A percentile compares a stretch with the other conserved stretches of the same genome.
Evolutionary conservation across 2,888 invertebrate genomes (phyloP).

Genomic region (Hydrotaea diabolus): DNA sequence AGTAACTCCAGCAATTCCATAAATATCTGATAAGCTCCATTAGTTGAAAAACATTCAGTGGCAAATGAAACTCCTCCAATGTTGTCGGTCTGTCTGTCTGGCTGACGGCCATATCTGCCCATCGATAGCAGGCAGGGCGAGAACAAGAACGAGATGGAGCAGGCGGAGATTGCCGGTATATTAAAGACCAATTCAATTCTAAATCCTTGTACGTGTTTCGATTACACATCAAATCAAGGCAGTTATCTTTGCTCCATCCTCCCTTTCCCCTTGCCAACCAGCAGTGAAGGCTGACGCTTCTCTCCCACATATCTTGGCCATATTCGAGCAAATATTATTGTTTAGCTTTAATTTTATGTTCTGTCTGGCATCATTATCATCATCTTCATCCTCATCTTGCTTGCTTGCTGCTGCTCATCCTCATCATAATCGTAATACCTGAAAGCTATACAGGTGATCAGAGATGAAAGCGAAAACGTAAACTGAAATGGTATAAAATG

Average conservation of each 20-base stretch:
- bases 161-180: conserved; percentile 15
- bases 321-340: conserved; percentile 54
- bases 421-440: conserved; percentile 36
- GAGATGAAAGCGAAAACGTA: conserved; percentile 13
- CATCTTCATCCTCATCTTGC: not conserved
- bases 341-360: conserved; percentile 57
- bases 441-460: conserved; percentile 32
- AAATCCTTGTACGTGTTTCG: conserved; percentile 63
- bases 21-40: conserved; percentile 38
- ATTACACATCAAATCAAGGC: conserved; percentile 53
- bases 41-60: conserved; percentile 14
- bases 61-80: conserved; percentile 6
- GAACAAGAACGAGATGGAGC: not conserved
- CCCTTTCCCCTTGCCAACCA: too few relatives aligned
- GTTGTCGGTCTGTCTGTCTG: too few relatives aligned
- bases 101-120: too few relatives aligned
- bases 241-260: conserved; percentile 13
- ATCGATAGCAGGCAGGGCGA: not conserved
- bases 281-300: too few relatives aligned
- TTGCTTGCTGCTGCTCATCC: not conserved
- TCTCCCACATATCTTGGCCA: not conserved
- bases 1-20: conserved; percentile 17
- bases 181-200: conserved; percentile 52
- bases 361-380: conserved; percentile 6
- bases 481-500: not conserved